phyloP scores from a whole-genome alignment of 2,797 vertebrate genomes.

The Bufotes viridis region DNA sequence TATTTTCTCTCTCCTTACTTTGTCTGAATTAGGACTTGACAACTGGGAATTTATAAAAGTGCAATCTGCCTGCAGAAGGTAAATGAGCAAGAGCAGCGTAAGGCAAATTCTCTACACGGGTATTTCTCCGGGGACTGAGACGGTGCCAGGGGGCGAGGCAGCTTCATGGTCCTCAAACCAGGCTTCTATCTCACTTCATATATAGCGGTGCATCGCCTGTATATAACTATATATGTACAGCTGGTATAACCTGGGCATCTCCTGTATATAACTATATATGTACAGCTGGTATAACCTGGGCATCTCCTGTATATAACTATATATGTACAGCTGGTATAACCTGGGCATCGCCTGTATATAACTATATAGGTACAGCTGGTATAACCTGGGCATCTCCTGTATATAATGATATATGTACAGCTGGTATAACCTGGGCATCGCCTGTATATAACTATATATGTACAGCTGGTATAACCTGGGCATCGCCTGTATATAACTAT shows the following conservation, averaged over 20 bases:
- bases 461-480: too few species aligned
- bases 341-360: too few species aligned
- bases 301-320: too few species aligned
- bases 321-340: too few species aligned
- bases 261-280: not conserved
- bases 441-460: too few species aligned
- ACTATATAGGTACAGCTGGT: too few species aligned
- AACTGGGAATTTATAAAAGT: conserved; percentile 37
- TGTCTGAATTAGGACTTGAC: conserved; percentile 45
- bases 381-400: not conserved
- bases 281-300: too few species aligned
- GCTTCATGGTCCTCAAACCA: not conserved
- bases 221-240: not conserved
- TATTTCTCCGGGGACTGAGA: not conserved
- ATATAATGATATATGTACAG: too few species aligned
- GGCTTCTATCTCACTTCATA: not conserved
- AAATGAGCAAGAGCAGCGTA: conserved; percentile 37
- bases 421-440: too few species aligned
- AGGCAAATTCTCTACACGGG: not conserved
- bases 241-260: not conserved
- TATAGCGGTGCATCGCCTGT: not conserved
- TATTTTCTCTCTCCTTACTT: not conserved
- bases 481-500: too few species aligned
- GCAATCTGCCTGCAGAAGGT: conserved; percentile 37
- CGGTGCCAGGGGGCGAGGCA: not conserved